These are phyloP conservation scores for Zoanthus solanderi DNA, from an alignment of 92 coral and sea anemone species.

Conservation along the genomic window DNA sequence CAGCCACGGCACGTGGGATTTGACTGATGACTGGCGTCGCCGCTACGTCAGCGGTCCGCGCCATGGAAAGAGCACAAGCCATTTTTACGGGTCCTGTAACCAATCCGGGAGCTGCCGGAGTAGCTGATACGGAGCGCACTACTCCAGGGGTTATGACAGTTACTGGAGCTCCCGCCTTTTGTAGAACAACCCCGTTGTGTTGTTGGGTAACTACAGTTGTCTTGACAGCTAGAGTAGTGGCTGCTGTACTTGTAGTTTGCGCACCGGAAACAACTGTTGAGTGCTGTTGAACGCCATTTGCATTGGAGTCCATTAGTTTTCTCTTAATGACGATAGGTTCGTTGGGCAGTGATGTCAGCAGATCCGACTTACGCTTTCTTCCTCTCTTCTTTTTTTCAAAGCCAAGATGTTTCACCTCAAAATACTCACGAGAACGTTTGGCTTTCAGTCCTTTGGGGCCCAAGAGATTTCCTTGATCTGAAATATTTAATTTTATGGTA, in stretches of 20 bases:
- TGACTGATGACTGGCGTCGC: slow-evolving; percentile 26
- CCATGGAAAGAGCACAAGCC: slow-evolving; percentile 15
- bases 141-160: slow-evolving; percentile 39
- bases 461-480: slow-evolving; percentile 97
- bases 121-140: slow-evolving; percentile 12
- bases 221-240: slow-evolving; percentile 42
- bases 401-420: slow-evolving; percentile 97
- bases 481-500: background rate
- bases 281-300: slow-evolving; percentile 39
- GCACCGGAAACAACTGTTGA: slow-evolving; percentile 58
- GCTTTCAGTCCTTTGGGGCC: slow-evolving; percentile 99
- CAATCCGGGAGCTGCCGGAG: background rate
- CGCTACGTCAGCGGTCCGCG: slow-evolving; percentile 37
- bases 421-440: slow-evolving; percentile 97
- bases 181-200: slow-evolving; percentile 28
- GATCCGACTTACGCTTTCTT: slow-evolving; percentile 88
- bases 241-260: slow-evolving; percentile 42
- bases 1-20: slow-evolving; percentile 43
- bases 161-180: slow-evolving; percentile 35
- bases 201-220: slow-evolving; percentile 1
- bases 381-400: slow-evolving; percentile 97
- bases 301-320: slow-evolving; percentile 5
- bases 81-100: background rate
- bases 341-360: slow-evolving; percentile 53
- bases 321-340: slow-evolving; percentile 69